Base-by-base conservation (phyloP, 2,797 vertebrate genomes). In the Tiaroga cobitis region DNA sequence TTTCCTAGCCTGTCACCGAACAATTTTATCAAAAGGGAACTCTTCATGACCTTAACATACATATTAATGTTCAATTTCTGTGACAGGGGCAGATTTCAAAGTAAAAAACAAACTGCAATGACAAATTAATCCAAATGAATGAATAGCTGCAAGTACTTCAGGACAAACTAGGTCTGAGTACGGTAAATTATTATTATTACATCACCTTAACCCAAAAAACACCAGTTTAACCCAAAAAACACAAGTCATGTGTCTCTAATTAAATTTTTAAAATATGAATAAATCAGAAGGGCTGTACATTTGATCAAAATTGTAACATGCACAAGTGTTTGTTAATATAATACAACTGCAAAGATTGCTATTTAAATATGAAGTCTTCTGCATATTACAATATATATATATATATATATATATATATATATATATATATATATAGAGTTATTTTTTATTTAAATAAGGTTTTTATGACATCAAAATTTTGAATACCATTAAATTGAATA, bases 11-110 rank as follows among this genome's bases (percentile, higher is more conserved):
- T 69, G 74, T 54, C 75, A 39, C 4, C 18, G 3, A 41, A 77
- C 24, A 51, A 46, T 65, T 73, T 76, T 11, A 63, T 81, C 67
- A 39, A 41, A 72, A 65, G 3, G 1, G 4, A 68, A 82, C 68
- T 76, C 59, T 67, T 37, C 39, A 65, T 56, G 68, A 56, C 54
- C 26, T 65, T 19, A 65, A 74, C 54, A 43, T 70, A 11, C 29
- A 67, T 11, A 80, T 74, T 80, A 8, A 61, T 59, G 77, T 77
- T 78, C 18, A 67, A 72, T 72, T 79, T 11, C 26, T 68, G 49
- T 70, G 76, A 70, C 65, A 63, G 32, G 49, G 61, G 63, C 63
- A n/a, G 3, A 51, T 26, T 65, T 75, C 2, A 39, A 39, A 76
- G 24, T 41, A 51, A 37, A 82, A 19, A 83, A 81, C 7, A 6